Conservation (phyloP, 2,888 invertebrate species). For the Apamea sordens region DNA sequence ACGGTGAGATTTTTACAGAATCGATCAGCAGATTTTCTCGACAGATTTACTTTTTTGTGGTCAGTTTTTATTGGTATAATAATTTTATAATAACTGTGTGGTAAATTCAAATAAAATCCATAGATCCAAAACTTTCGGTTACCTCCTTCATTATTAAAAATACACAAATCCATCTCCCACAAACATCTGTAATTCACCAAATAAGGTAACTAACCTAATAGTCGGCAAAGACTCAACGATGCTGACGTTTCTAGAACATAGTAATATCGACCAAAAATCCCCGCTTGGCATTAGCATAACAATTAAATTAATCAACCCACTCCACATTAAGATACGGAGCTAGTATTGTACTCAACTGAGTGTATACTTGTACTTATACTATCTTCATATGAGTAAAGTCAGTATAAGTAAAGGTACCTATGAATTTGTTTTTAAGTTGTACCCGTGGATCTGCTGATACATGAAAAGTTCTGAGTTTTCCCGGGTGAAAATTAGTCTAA, state of each 20-base stretch:
- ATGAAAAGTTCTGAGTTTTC: not conserved
- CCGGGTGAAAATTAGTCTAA: not conserved
- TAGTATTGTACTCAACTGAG: slow-evolving; percentile 35
- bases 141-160: not conserved
- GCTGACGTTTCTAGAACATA: slow-evolving; percentile 60
- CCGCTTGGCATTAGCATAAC: slow-evolving; percentile 82
- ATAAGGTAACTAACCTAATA: slow-evolving; percentile 40
- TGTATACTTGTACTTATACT: slow-evolving; percentile 43
- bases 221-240: slow-evolving; percentile 10
- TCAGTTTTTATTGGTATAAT: not conserved
- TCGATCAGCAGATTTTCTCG: too few species aligned
- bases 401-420: not conserved
- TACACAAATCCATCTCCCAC: slow-evolving; percentile 2
- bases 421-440: not conserved
- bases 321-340: slow-evolving; percentile 72
- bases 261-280: slow-evolving; percentile 83
- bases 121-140: not conserved
- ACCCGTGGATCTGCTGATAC: not conserved
- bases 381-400: not conserved
- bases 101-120: not conserved
- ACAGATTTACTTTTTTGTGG: too few species aligned
- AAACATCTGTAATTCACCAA: slow-evolving; percentile 6
- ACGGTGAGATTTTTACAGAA: too few species aligned
- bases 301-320: slow-evolving; percentile 86
- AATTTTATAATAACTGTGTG: not conserved